Percentiles rank a stretch among this genome's conserved stretches.
Conservation (phyloP, 1,140 invertebrate species). For the Araneus ventricosus region DNA sequence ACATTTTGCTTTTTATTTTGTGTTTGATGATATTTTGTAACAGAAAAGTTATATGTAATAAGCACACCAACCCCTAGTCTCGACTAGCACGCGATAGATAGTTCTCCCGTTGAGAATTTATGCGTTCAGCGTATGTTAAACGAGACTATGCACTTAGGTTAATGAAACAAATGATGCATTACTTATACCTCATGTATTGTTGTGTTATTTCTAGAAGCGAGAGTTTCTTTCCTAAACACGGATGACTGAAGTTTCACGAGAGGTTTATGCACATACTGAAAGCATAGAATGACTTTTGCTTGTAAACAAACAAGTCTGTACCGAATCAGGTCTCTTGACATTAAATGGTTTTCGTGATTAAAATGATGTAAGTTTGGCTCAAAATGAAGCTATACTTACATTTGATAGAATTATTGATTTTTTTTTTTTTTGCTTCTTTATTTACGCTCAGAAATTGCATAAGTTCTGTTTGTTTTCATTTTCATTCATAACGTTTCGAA, state of each 20-base stretch:
- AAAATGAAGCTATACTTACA: conserved; percentile 28
- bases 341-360: conserved; percentile 5
- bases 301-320: background rate
- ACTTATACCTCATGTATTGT: background rate
- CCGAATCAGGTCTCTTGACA: background rate
- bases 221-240: background rate
- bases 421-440: background rate
- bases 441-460: background rate
- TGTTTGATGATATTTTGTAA: conserved; percentile 25
- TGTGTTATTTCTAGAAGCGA: background rate
- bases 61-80: background rate
- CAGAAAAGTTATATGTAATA: background rate
- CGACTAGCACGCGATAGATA: background rate
- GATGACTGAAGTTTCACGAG: background rate
- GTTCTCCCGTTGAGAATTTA: background rate
- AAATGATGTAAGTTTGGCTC: background rate
- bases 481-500: background rate
- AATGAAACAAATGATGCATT: conserved; percentile 1
- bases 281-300: background rate
- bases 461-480: background rate
- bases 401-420: background rate
- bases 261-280: background rate
- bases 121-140: background rate
- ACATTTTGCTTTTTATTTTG: conserved; percentile 12
- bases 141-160: background rate